Base-by-base conservation (phyloP, 2,888 invertebrate genomes). In the Chrysina gloriosa region DNA sequence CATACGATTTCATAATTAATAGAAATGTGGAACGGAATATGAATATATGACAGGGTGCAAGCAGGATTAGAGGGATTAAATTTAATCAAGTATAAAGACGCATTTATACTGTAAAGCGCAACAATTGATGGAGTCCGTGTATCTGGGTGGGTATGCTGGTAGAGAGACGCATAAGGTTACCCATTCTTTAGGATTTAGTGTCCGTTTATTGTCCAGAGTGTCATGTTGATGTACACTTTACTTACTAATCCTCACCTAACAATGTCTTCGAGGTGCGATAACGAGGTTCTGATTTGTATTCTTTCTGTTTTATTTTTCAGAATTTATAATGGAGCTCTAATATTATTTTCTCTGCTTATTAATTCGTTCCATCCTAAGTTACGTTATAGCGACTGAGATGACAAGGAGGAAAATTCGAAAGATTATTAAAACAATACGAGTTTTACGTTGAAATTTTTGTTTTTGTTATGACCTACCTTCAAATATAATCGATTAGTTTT, bases 161-260 rank as follows among this genome's bases (percentile, higher is more conserved):
- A 29, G 42, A 29, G n/a, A 39, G 42, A 61, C 42, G 45, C 42
- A 61, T 42, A 61, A 61, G 58, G 58, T 61, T 25, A 54, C 63
- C 67, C 63, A 68, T 68, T 68, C 67, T 68, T 68, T 36, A 54
- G 67, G 67, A 63, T 63, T 68, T 68, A 68, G 67, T 68, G 67
- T 68, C 63, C 67, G 34, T 63, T 63, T 68, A 68, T 68, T 68
- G 67, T 68, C 47, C 54, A 27, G 45, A 45, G 63, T 68, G 67
- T 68, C 67, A 54, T 68, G 67, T 68, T 68, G 67, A 68, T 54
- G 63, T 52, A 52, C 63, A 42, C 67, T 63, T 63, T 45, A 54
- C 25, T 50, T 52, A 63, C 58, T 61, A 68, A 68, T 68, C 63
- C 67, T 31, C 42, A 34, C 29, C 25, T 63, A 68, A 68, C 67